Evolutionary conservation across 2,888 invertebrate genomes (phyloP).

Genomic region (Strigamia maritima): DNA sequence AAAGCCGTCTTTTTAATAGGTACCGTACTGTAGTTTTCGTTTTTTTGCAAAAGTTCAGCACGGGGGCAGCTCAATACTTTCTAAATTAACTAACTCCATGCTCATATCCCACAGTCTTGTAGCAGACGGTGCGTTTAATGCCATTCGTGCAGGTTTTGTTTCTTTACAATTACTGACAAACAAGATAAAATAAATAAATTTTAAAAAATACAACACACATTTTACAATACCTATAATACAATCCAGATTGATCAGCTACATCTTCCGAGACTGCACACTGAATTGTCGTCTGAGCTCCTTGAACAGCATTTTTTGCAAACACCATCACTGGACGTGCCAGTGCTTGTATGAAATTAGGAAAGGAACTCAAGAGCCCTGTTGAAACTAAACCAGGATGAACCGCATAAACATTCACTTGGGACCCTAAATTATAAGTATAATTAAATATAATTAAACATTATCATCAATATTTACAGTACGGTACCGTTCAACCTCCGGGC

Average conservation of each 20-base stretch:
- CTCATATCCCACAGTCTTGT: conserved; percentile 45
- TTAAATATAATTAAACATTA: conserved; percentile 48
- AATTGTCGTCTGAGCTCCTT: conserved; percentile 13
- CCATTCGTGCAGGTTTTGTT: conserved; percentile 39
- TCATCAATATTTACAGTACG: too few relatives aligned
- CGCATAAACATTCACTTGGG: not conserved
- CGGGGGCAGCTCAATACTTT: conserved; percentile 58
- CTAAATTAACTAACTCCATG: not conserved
- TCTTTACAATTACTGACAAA: conserved; percentile 40
- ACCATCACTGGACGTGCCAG: not conserved
- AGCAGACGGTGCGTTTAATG: conserved; percentile 42
- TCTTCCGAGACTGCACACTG: conserved; percentile 1
- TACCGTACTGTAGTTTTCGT: too few relatives aligned
- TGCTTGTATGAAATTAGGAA: not conserved
- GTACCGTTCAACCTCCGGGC: conserved; percentile 62
- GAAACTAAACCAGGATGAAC: not conserved
- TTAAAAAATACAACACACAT: not conserved
- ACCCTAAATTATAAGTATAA: conserved; percentile 47
- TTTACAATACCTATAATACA: not conserved
- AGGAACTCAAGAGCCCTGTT: not conserved
- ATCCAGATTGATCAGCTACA: not conserved
- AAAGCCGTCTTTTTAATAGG: too few relatives aligned
- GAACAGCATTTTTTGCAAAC: not conserved
- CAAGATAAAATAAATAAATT: not conserved
- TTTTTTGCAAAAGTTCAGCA: conserved; percentile 61